Conservation (phyloP, 2,797 vertebrate species). For the Avahi laniger region DNA sequence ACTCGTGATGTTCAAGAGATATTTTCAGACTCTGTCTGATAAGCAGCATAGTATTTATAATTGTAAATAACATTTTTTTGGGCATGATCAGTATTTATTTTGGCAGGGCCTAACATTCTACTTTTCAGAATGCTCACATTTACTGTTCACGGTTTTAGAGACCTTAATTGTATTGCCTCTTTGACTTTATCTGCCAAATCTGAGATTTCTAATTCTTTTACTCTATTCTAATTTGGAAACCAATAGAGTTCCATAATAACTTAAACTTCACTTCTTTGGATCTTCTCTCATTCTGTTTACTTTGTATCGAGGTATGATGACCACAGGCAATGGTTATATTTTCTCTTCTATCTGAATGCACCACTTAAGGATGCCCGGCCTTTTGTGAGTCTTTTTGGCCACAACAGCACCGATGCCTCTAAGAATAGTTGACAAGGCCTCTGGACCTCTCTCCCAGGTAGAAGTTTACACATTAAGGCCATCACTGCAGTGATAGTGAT, state of each 20-base stretch:
- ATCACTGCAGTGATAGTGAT: neutral
- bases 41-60: neutral
- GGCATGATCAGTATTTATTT: neutral
- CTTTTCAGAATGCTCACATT: conserved; percentile 4
- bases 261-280: neutral
- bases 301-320: neutral
- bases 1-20: neutral
- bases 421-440: neutral
- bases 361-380: neutral
- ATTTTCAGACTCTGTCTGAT: conserved; percentile 14
- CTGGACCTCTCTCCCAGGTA: neutral
- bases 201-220: neutral
- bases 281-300: neutral
- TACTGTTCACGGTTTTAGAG: neutral
- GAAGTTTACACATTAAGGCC: neutral
- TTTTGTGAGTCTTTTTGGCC: neutral
- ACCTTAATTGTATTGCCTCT: neutral
- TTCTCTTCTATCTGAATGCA: neutral
- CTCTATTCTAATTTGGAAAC: neutral
- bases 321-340: neutral
- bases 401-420: neutral
- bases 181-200: neutral
- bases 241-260: neutral
- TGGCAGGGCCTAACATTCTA: neutral
- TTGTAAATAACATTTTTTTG: neutral